A percentile compares a stretch with the other conserved stretches of the same genome.
These are phyloP conservation scores for Tolmerus cingulatus DNA, from an alignment of 2,888 invertebrate species.

Conservation along the genomic window DNA sequence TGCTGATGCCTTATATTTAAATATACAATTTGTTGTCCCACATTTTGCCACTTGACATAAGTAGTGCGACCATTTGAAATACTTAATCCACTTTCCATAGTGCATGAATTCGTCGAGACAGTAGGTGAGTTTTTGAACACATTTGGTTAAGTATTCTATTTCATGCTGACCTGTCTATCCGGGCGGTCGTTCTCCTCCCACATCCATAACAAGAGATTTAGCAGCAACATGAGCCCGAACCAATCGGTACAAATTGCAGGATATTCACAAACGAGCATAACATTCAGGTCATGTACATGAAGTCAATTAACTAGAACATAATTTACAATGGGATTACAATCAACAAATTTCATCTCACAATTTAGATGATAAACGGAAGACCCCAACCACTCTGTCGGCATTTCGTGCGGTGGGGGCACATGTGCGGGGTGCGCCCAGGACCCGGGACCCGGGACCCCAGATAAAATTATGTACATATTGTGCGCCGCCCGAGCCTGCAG, in stretches of 20 bases:
- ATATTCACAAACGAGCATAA: slow-evolving; percentile 27
- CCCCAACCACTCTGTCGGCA: neutral
- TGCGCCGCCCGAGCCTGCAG: neutral
- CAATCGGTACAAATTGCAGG: slow-evolving; percentile 34
- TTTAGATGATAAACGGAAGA: slow-evolving; percentile 46
- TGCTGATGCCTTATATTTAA: neutral
- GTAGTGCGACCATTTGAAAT: neutral
- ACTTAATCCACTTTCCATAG: neutral
- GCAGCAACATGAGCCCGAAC: slow-evolving; percentile 25
- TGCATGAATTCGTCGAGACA: neutral
- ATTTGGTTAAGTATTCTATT: neutral
- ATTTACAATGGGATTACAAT: slow-evolving; percentile 49
- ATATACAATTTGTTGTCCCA: neutral
- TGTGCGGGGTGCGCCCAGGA: neutral
- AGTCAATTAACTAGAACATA: slow-evolving; percentile 49
- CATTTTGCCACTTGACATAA: neutral
- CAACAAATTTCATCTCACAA: slow-evolving; percentile 49
- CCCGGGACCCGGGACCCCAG: neutral
- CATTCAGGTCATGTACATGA: slow-evolving; percentile 46
- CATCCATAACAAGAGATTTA: slow-evolving; percentile 12
- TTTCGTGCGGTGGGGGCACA: neutral
- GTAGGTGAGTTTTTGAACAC: slow-evolving; percentile 8
- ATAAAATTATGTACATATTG: slow-evolving; percentile 17
- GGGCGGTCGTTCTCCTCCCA: neutral
- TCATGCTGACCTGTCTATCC: neutral